Base-by-base conservation (phyloP, 2,888 invertebrate species). In the Bellardia pandia region DNA sequence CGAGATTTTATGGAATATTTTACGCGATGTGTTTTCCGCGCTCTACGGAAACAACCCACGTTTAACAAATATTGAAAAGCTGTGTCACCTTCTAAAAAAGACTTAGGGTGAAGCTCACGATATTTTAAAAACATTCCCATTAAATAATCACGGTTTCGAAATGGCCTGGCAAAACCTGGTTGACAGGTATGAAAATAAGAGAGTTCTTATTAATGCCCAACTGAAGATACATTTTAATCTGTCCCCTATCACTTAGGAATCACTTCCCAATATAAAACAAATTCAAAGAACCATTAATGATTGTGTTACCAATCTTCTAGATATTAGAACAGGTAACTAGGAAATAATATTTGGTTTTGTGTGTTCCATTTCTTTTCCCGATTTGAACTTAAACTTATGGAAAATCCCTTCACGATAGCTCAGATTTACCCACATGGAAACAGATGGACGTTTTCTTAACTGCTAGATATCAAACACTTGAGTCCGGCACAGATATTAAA, bases 391-490 rank as follows among this genome's bases (percentile, higher is more conserved):
- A 8, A 40, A 40, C 13, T 37, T 72, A 1, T 58, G 56, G 72
- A 42, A 56, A 56, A 72, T 56, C 58, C 14, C 37, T 72, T 2
- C 13, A n/a, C 3, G n/a, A 53, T 9, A 53, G 33, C 13, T 14
- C 71, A 2, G n/a, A 33, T 8, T 2, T 51, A 7, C 71, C 53
- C n/a, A 62, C 30, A 14, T 33, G 75, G 62, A 45, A 75, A 16
- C 13, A 60, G 7, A 42, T 60, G 48, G 75, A 62, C n/a, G 30
- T n/a, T 8, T 75, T 76, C 37, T 13, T 76, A 9, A 64, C 64
- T 6, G 11, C 51, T 5, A 30, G 40, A 3, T 76, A 51, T 16
- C 37, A 76, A 3, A 76, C 76, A 4, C n/a, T 64, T 9, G 64
- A 76, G n/a, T 60, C 75, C 14, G 75, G 64, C 1, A 58, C 40